These are phyloP conservation scores for Chloropsis cyanopogon DNA, from an alignment of 2,113 vertebrate genomes.

Conservation along the genomic window DNA sequence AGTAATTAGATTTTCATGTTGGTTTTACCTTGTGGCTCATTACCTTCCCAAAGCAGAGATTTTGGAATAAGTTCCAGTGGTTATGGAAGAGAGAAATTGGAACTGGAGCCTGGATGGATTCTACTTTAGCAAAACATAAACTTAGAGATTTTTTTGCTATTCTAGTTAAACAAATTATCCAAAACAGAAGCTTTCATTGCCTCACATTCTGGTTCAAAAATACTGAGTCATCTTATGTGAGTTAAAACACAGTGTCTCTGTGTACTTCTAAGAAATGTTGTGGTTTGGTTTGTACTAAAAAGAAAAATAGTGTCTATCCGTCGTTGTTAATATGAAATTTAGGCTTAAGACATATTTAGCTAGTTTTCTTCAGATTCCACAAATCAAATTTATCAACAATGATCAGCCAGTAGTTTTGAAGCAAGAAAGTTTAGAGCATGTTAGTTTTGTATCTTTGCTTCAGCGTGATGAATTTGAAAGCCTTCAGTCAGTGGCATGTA, in stretches of 20 bases:
- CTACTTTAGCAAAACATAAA: not conserved
- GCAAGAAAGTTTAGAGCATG: not conserved
- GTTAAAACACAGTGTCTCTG: not conserved
- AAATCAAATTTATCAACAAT: not conserved
- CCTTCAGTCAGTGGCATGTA: not conserved
- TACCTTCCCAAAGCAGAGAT: not conserved
- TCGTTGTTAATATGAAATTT: not conserved
- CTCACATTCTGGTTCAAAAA: not conserved
- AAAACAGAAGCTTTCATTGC: not conserved
- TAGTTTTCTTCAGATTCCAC: not conserved
- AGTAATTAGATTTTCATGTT: not conserved
- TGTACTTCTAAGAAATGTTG: not conserved
- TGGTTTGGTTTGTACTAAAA: not conserved
- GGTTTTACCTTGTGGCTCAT: not conserved
- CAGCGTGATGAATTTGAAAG: not conserved
- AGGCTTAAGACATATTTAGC: not conserved
- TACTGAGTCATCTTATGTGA: not conserved
- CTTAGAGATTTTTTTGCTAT: not conserved
- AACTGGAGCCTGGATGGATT: not conserved
- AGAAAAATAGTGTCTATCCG: not conserved
- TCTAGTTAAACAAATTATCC: not conserved
- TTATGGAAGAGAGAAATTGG: not conserved
- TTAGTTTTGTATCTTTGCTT: not conserved
- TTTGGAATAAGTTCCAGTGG: not conserved
- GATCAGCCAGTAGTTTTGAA: not conserved